These are phyloP conservation scores for Autographa gamma DNA, from an alignment of 2,888 invertebrate species.

Conservation along the genomic window DNA sequence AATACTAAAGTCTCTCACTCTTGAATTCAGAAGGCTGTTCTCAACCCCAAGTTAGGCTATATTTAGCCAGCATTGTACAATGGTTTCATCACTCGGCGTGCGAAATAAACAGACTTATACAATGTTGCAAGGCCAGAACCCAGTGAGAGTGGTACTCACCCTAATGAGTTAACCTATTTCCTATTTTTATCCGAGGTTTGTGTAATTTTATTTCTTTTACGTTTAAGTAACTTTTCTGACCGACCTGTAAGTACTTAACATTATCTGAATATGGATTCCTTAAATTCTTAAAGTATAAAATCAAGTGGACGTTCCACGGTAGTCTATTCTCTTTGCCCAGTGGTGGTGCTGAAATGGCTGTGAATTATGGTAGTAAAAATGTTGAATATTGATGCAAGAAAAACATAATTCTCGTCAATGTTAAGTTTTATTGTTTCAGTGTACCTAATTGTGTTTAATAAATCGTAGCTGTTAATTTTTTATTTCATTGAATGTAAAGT, in stretches of 20 bases:
- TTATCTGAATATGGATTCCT: no score
- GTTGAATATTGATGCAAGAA: no score
- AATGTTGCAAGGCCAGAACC: constrained; percentile 4
- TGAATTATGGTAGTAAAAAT: no score
- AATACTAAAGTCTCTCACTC: neutral
- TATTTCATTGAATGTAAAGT: neutral
- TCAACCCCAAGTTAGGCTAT: neutral
- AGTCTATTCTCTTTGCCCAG: no score
- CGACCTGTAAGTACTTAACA: no score
- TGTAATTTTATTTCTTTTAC: neutral
- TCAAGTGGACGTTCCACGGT: no score
- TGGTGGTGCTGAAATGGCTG: no score
- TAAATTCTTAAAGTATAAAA: no score
- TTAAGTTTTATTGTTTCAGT: constrained; percentile 1
- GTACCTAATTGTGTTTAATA: neutral
- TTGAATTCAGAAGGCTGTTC: neutral
- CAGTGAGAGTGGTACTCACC: neutral
- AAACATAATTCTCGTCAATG: neutral
- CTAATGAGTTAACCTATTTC: constrained; percentile 4
- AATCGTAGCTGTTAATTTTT: neutral
- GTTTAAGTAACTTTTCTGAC: no score
- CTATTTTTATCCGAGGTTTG: neutral
- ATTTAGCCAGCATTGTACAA: constrained; percentile 1
- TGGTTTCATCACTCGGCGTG: neutral
- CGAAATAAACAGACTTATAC: neutral